Conservation (phyloP, 2,113 vertebrate genomes). For the Ploceus nigricollis region DNA sequence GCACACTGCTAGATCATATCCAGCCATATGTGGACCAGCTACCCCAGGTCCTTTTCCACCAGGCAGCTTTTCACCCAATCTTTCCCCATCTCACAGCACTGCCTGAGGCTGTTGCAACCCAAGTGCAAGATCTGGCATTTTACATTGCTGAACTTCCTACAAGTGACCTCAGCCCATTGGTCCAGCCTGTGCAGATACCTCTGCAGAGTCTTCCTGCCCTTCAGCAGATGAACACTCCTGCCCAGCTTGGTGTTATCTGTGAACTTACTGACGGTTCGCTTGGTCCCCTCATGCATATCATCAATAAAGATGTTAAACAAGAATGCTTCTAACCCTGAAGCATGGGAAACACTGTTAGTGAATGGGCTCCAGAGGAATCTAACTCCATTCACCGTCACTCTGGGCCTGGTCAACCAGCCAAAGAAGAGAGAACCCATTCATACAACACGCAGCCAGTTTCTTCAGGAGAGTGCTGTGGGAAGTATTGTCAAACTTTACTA, state of each 20-base stretch:
- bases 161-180: background rate
- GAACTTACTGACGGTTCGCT: background rate
- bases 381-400: background rate
- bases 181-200: background rate
- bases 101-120: background rate
- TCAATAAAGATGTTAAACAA: background rate
- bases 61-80: background rate
- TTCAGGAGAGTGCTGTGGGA: background rate
- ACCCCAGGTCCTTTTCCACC: background rate
- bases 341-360: background rate
- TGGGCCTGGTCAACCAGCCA: background rate
- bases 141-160: too few species aligned
- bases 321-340: background rate
- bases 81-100: background rate
- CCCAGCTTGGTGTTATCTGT: background rate
- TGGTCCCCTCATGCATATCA: background rate
- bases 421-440: too few species aligned
- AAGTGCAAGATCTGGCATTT: accelerated
- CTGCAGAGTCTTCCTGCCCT: background rate
- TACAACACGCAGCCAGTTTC: background rate
- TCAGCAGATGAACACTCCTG: background rate
- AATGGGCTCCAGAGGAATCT: background rate
- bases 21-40: background rate
- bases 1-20: background rate
- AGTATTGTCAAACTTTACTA: background rate